These are phyloP conservation scores for Eupithecia insigniata DNA, from an alignment of 2,888 invertebrate species.

Conservation along the genomic window DNA sequence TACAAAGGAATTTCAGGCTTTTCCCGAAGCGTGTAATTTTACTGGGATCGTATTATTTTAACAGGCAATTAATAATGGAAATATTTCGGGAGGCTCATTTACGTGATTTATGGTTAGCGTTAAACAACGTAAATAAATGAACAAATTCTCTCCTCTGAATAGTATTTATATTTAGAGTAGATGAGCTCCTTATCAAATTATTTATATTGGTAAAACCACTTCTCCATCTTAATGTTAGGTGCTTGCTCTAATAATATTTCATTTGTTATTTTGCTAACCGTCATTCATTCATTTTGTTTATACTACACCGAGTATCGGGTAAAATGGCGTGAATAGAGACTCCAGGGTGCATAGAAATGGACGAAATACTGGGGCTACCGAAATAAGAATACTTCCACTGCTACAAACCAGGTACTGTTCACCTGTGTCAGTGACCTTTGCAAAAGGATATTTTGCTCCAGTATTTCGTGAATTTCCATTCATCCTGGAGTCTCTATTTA, in stretches of 20 bases:
- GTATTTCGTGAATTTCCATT: too few species aligned
- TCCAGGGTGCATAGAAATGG: too few species aligned
- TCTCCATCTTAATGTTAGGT: neutral
- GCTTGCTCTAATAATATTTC: neutral
- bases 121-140: slow-evolving; percentile 5
- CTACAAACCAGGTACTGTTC: too few species aligned
- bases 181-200: neutral
- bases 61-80: slow-evolving; percentile 10
- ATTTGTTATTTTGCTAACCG: neutral
- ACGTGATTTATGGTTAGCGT: slow-evolving; percentile 10
- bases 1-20: neutral
- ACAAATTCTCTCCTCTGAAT: neutral
- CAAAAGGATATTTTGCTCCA: too few species aligned
- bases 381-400: too few species aligned
- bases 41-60: slow-evolving; percentile 8
- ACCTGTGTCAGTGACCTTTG: too few species aligned
- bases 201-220: neutral
- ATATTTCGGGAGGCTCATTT: slow-evolving; percentile 10
- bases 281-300: neutral
- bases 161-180: neutral
- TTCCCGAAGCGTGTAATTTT: neutral
- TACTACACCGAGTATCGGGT: neutral
- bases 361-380: too few species aligned
- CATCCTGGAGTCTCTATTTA: too few species aligned
- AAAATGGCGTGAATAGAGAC: too few species aligned